A percentile compares a stretch with the other conserved stretches of the same genome.
These are phyloP conservation scores for Cricetomys ansorgei DNA, from an alignment of 2,113 vertebrate species.

Conservation along the genomic window DNA sequence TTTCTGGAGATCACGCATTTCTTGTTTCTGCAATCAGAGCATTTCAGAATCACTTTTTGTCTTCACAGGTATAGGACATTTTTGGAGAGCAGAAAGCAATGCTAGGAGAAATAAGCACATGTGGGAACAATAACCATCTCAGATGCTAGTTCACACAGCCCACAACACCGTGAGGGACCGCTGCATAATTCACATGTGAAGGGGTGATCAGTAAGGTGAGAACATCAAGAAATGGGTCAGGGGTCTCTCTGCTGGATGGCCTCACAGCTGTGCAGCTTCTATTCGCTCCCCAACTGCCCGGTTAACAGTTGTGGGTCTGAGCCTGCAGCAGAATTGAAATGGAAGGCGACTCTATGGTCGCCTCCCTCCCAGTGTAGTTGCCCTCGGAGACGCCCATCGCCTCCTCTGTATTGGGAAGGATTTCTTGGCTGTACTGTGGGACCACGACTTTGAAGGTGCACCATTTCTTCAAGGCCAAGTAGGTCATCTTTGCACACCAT, in stretches of 20 bases:
- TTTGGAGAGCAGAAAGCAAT: not conserved
- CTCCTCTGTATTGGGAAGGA: not conserved
- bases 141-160: not conserved
- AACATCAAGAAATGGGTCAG: not conserved
- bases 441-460: accelerated
- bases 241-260: not conserved
- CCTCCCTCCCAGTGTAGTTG: no score
- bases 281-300: accelerated
- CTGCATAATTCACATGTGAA: not conserved
- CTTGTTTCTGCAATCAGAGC: not conserved
- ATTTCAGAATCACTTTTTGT: not conserved
- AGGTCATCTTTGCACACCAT: accelerated
- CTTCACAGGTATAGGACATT: not conserved
- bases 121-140: not conserved
- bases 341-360: accelerated
- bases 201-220: not conserved
- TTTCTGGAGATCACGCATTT: not conserved
- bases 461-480: not conserved
- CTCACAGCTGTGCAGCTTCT: not conserved
- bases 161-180: accelerated
- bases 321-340: not conserved
- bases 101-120: not conserved
- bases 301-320: accelerated
- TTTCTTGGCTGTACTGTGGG: accelerated
- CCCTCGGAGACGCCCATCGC: accelerated